Conservation (phyloP, 2,797 vertebrate genomes). For the Peromyscus eremicus region DNA sequence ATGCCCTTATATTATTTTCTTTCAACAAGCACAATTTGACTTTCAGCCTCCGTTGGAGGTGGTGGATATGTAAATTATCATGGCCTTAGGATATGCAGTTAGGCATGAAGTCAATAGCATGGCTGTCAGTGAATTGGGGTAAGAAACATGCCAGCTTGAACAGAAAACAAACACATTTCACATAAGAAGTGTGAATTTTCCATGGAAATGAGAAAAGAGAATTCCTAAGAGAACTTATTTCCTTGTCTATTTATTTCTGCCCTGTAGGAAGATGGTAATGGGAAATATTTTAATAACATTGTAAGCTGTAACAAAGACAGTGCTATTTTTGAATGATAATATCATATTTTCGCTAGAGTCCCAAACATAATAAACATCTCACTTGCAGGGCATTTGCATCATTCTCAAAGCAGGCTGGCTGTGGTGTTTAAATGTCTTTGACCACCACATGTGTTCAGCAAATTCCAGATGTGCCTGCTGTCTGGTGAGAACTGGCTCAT, state of each 20-base stretch:
- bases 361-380: constrained; percentile 45
- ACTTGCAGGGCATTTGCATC: constrained; percentile 13
- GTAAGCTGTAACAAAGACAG: constrained; percentile 75
- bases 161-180: constrained; percentile 68
- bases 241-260: constrained; percentile 78
- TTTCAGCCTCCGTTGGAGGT: constrained; percentile 28
- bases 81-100: constrained; percentile 41
- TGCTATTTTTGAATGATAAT: constrained; percentile 76
- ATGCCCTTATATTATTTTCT: constrained; percentile 9
- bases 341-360: constrained; percentile 65
- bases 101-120: constrained; percentile 62
- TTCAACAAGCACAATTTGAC: constrained; percentile 21
- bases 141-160: constrained; percentile 49
- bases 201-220: constrained; percentile 73
- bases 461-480: background rate
- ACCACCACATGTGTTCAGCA: background rate
- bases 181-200: constrained; percentile 71
- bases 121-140: constrained; percentile 46
- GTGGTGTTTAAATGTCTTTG: background rate
- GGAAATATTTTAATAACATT: constrained; percentile 76
- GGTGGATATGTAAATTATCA: constrained; percentile 60
- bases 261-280: constrained; percentile 68
- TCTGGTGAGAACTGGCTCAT: background rate
- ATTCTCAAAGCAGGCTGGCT: constrained; percentile 42
- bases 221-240: constrained; percentile 75